Base-by-base conservation (phyloP, 2,113 vertebrate genomes). In the Podiceps cristatus region DNA sequence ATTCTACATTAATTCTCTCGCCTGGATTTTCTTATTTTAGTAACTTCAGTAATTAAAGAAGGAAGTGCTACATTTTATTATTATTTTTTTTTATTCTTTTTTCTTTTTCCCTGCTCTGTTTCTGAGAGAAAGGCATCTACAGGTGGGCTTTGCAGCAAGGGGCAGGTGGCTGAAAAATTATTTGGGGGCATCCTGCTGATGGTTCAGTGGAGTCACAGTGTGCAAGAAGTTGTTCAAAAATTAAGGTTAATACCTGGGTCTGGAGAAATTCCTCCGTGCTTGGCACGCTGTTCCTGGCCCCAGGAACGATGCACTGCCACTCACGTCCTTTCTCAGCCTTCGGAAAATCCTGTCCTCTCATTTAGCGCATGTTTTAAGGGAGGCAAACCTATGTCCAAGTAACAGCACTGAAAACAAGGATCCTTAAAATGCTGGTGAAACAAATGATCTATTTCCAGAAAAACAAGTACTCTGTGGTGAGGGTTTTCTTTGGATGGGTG, bases 1-100 rank as follows among this genome's bases (percentile, higher is more conserved):
- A 90, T 88, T 88, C 40, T 73, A 82, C 44, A 35, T 93, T 76
- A 49, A 89, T 87, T 96, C 91, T 66, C 74, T 87, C 64, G n/a
- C 37, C 90, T 55, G 6, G 3, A 17, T 94, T 91, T 94, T 92
- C 60, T 60, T 91, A 53, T 81, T 87, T 82, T 87, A 77, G 72
- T n/a, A 60, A 67, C 33, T 92, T 90, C 11, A 52, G 55, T 93
- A 24, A 59, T 86, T 68, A 82, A 37, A 72, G 37, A 77, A 78
- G 53, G 73, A 86, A 68, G 8, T 9, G 17, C 35, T 89, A 94
- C 3, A 7, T 71, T 92, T 78, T 90, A 20, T 40, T 68, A 3
- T 4, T 18, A 35, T 53, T 62, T 73, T 73, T 67, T 67, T 31
- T 1, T 18, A n/a, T 37, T 24, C 7, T 9, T 19, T 78, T 55